These are phyloP conservation scores for Marmota flaviventris DNA, from an alignment of 2,113 vertebrate genomes.

Conservation along the genomic window DNA sequence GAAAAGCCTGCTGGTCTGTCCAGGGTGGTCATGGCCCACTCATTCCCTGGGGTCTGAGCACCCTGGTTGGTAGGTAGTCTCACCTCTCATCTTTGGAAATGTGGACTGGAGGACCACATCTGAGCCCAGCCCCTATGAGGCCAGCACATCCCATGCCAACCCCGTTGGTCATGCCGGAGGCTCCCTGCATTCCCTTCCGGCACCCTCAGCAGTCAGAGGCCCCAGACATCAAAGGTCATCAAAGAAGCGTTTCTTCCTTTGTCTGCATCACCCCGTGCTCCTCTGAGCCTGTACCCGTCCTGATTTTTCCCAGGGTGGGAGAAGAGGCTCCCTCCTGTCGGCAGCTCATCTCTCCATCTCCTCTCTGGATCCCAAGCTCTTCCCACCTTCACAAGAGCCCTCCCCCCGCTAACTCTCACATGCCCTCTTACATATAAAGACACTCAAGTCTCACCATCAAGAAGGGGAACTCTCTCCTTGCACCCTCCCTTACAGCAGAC, in stretches of 20 bases:
- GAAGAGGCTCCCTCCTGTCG: background rate
- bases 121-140: background rate
- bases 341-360: background rate
- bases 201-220: background rate
- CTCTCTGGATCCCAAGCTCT: background rate
- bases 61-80: accelerated
- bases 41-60: background rate
- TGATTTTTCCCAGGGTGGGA: background rate
- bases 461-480: background rate
- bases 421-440: background rate
- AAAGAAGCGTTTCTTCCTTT: background rate
- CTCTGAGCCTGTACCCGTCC: background rate
- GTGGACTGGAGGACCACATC: no score
- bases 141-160: background rate
- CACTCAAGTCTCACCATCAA: background rate
- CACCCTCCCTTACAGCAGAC: no score
- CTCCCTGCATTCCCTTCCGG: background rate
- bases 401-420: accelerated
- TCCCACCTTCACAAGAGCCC: background rate
- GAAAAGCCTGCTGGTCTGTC: background rate
- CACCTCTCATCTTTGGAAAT: background rate
- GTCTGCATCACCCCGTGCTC: background rate
- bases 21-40: accelerated
- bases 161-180: no score
- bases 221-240: background rate